Base-by-base conservation (phyloP, 2,113 vertebrate genomes). In the Chlorodrepanis virens region DNA sequence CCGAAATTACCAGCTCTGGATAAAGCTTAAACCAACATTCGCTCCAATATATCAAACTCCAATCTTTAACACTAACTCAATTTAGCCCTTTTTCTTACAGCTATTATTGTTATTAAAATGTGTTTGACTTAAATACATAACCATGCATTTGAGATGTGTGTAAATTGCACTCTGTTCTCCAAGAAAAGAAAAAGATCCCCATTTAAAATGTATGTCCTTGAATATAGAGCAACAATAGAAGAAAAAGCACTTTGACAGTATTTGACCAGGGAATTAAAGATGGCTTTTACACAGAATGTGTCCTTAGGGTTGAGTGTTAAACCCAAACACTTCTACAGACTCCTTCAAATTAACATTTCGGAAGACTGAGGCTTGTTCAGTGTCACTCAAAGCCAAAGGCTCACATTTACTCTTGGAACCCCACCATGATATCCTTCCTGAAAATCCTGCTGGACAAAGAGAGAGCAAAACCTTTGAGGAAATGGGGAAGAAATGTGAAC, bases 361-460 rank as follows among this genome's bases (percentile, higher is more conserved):
- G 94, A 47, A 87, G 91, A 87, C 80, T 93, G 77, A 87, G 81
- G 71, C 74, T 94, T 25, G 69, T 78, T 64, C 86, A 95, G 70
- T 63, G 89, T 61, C 44, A 90, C 61, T 87, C 85, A 53, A 65
- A 95, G 94, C 33, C 14, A 76, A 93, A 90, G 69, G 79, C 69
- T 54, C 23, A 52, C 40, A 29, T 85, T 74, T 69, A 44, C 47
- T 86, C 60, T 5, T 60, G 72, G 63, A 69, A 24, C 5, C 21
- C 9, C 17, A 72, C n/a, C 39, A 57, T 1, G 1, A 69, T 19
- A 31, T 39, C 86, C 72, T 56, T 75, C 63, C 89, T 69, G 76
- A 35, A 70, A 91, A 89, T 74, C 78, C 72, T 92, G 90, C 45
- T 92, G 71, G 83, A 67, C 89, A 95, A 94, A 81, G 57, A 88